Evolutionary conservation across 2,113 vertebrate species (phyloP), one percentile per base, ranked within the genome.

Genomic region (Vicugna pacos): DNA sequence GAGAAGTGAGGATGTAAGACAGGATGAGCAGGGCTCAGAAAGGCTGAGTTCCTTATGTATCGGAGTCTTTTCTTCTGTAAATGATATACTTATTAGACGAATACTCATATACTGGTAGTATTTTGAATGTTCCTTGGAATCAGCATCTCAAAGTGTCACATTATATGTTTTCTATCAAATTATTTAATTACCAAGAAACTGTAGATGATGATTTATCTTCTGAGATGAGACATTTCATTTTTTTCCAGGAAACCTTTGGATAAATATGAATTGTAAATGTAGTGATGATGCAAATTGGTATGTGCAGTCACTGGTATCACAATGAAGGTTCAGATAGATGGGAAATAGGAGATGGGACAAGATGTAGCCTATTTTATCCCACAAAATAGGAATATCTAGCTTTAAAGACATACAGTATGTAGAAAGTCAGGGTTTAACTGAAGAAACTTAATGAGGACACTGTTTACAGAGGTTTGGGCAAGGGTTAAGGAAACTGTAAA

Each of bases 101-200:
- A 2, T 24, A 7, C 48, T 79, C 22, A 72, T 46, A 30, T 64
- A 17, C 30, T 69, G 32, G 26, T 32, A 22, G 22, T 79, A 67
- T n/a, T 75, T 42, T 38, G 79, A 77, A 48, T 82, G 28, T 54
- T 84, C 5, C 30, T 73, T 80, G 80, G 58, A 72, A 65, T 90
- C 15, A 86, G 0, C 24, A 65, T 93, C 60, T 79, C 52, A 42
- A n/a, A 89, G 38, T 87, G 83, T 82, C 19, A 60, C 32, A 54
- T 56, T 48, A 14, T 22, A n/a, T 89, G 19, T 88, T 95, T 93
- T 91, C 60, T 91, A 8, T 88, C 17, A 88, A 67, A 77, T 92
- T 80, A 90, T 38, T 75, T 64, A 72, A 26, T 93, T 93, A 32
- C 70, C 54, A 75, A 73, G 82, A 80, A 83, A 52, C 58, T 38